phyloP scores from a whole-genome alignment of 2,113 vertebrate genomes.

The Zosterops hypoxanthus region DNA sequence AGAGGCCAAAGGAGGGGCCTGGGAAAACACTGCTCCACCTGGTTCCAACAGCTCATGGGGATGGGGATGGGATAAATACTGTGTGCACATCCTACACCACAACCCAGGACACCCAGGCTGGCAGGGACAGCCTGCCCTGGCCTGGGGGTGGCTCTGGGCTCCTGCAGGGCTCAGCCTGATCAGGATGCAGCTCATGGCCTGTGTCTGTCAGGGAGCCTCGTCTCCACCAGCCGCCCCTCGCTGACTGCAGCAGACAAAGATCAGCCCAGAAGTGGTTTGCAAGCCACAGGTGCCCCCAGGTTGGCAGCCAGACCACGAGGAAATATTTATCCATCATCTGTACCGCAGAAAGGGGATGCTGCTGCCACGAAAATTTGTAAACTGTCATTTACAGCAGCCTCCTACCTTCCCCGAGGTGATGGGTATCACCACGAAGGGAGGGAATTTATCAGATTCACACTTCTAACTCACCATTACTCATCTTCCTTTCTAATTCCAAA shows the following conservation, averaged over 20 bases:
- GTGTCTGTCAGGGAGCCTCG: rapidly evolving
- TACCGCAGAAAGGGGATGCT: not conserved
- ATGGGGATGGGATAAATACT: too few relatives aligned
- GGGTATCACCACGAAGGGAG: not conserved
- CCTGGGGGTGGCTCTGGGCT: not conserved
- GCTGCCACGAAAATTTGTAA: not conserved
- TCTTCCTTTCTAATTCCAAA: not conserved
- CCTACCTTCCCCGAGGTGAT: not conserved
- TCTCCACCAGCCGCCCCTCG: not conserved
- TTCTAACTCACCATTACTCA: not conserved
- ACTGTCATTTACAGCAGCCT: not conserved
- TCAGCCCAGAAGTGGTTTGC: not conserved
- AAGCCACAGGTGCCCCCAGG: not conserved
- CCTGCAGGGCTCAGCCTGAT: not conserved
- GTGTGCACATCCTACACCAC: too few relatives aligned
- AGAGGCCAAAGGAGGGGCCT: too few relatives aligned
- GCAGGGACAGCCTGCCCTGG: rapidly evolving
- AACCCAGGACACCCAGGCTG: too few relatives aligned
- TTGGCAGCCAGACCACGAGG: rapidly evolving
- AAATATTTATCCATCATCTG: not conserved
- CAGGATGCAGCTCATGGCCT: rapidly evolving
- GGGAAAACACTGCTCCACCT: too few relatives aligned
- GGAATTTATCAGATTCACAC: not conserved
- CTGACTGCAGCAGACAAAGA: not conserved
- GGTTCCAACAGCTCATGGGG: too few relatives aligned